A percentile compares a stretch with the other conserved stretches of the same genome.
Evolutionary conservation across 2,888 invertebrate genomes (phyloP).

Genomic region (Perdita meconis): DNA sequence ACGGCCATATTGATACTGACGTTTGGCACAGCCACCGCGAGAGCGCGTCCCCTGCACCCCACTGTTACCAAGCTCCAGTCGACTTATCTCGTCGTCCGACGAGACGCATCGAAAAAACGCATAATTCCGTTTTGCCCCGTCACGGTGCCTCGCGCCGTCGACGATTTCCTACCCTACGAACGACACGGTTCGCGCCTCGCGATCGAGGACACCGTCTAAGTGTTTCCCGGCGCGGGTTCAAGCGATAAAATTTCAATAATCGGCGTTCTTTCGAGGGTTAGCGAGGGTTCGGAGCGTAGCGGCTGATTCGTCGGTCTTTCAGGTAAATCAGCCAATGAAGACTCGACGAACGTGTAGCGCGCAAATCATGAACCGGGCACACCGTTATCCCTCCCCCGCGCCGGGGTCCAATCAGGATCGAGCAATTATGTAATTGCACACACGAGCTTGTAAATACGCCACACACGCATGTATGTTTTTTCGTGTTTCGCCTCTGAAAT

Average conservation of each 20-base stretch:
- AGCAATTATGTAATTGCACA: slow-evolving; percentile 68
- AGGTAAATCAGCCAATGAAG: slow-evolving; percentile 58
- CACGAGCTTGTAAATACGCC: slow-evolving; percentile 13
- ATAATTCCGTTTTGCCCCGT: background rate
- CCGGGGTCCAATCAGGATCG: slow-evolving; percentile 59
- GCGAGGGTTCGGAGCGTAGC: slow-evolving; percentile 56
- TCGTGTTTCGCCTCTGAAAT: slow-evolving; percentile 3
- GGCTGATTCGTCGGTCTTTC: slow-evolving; percentile 59
- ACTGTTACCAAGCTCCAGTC: slow-evolving; percentile 42
- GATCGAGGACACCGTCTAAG: background rate
- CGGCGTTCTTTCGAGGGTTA: slow-evolving; percentile 31
- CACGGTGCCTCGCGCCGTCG: background rate
- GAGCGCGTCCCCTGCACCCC: slow-evolving; percentile 62
- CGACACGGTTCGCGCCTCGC: background rate
- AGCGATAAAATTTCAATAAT: slow-evolving; percentile 48
- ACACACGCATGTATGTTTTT: slow-evolving; percentile 21
- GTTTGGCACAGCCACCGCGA: slow-evolving; percentile 62
- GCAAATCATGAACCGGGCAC: slow-evolving; percentile 59
- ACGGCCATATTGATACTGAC: slow-evolving; percentile 77
- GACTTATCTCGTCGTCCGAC: slow-evolving; percentile 8
- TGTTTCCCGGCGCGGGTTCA: background rate
- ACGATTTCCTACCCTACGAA: background rate
- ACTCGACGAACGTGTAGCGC: slow-evolving; percentile 38
- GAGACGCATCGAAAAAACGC: slow-evolving; percentile 8
- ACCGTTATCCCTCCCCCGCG: slow-evolving; percentile 34